Base-by-base conservation (phyloP, 2,113 vertebrate species). In the Oryzias javanicus region DNA sequence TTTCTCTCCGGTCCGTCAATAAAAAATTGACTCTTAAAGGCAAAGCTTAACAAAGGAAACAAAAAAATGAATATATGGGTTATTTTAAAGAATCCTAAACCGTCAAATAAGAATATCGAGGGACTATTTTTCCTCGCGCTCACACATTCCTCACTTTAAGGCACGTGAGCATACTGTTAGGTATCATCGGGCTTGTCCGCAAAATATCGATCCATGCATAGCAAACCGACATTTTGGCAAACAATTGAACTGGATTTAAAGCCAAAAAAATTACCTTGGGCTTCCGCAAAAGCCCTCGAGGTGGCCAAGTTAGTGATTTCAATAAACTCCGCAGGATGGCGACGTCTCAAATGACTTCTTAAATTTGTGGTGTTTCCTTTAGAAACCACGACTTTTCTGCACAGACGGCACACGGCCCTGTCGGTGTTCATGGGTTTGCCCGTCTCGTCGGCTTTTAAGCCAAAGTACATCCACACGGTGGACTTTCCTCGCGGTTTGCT, bases 281-380 rank as follows among this genome's bases (percentile, higher is more conserved):
- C 3, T 4, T 85, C 85, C n/a, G 52, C 49, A 49, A 73, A 68
- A 42, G 59, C 49, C 66, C 70, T 83, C 0, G 61, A 18, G 0
- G 73, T 56, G 20, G 79, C 16, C n/a, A 72, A 61, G 35, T 73
- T 52, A 27, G 54, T 22, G 41, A 53, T 49, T 40, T 82, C 73
- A 8, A 71, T 65, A 46, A 86, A 76, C 57, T 87, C 76, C 6
- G 70, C 78, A 8, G 79, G 80, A 52, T 89, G 87, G 59, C 80
- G 81, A 18, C 78, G 74, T 49, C 29, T 86, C 63, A 89, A 74
- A 14, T 89, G 87, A 62, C 83, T 84, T 68, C 87, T 81, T 47
- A 89, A 64, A 66, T 89, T 89, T 8, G 87, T 87, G 19, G 87
- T 87, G 48, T 84, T 87, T 24, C 87, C 87, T 67, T 89, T 89